Base-by-base conservation (phyloP, 2,113 vertebrate genomes). In the Chelonoidis abingdonii region DNA sequence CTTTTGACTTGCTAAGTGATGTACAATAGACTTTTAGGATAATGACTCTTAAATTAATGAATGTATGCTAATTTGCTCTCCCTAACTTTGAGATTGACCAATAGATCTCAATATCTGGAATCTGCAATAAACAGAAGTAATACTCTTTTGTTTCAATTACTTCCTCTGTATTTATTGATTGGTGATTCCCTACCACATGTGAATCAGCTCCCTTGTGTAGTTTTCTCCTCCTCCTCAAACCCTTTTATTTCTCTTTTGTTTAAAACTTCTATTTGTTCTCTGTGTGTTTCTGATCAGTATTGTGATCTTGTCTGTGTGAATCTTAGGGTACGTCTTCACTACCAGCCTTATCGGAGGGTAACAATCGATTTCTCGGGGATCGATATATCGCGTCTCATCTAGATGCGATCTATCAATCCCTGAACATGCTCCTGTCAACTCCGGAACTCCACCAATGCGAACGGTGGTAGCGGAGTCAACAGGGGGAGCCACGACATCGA, bases 41-140 rank as follows among this genome's bases (percentile, higher is more conserved):
- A 59, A 22, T 93, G 88, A 49, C 3, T 83, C 49, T 86, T 89
- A 85, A 94, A 87, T 53, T 2, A 22, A 86, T 54, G 0, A 8
- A 21, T 91, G 92, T 88, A 88, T 88, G 53, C 6, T 27, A 94
- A 35, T 90, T 93, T 93, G 62, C 31, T 49, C 65, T 47, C 7
- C 59, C 24, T 53, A 75, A 65, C 0, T 7, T 19, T 88, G 52
- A 87, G 11, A 44, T 75, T 90, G 69, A 65, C 53, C 54, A 56
- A 86, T 8, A 24, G 57, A 19, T 72, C 84, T 29, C 16, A 86
- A 87, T 49, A 89, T 86, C 44, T 87, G 38, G 41, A 57, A 90
- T 85, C 22, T 53, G 24, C 35, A 12, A 65, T 14, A 90, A 88
- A 88, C 2, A 0, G 80, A 88, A 9, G 6, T 29, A 95, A 56